Conservation (phyloP, 2,113 vertebrate genomes). For the Petrocephalus zakoni region DNA sequence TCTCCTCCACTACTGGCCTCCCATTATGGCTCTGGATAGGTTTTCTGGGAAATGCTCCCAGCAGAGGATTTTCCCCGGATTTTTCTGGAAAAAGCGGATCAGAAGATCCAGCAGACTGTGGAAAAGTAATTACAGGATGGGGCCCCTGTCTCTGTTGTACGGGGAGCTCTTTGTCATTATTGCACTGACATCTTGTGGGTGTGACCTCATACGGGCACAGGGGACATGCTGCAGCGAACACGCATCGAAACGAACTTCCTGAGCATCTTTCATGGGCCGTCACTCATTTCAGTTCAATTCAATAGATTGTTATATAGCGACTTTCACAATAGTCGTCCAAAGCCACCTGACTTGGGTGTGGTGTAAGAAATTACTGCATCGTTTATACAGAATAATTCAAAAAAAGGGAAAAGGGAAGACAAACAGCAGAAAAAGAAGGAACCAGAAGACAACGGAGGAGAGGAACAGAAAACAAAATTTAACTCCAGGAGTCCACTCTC, state of each 20-base stretch:
- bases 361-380: not conserved
- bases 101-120: not conserved
- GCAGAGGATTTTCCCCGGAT: not conserved
- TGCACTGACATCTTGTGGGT: not conserved
- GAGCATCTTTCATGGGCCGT: not conserved
- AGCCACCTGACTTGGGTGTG: not conserved
- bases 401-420: not conserved
- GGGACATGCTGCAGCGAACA: not conserved
- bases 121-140: not conserved
- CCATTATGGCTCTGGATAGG: not conserved
- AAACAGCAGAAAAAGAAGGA: not conserved
- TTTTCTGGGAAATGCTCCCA: slow-evolving; percentile 5
- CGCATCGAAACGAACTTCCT: not conserved
- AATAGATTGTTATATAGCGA: not conserved
- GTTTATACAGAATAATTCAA: not conserved
- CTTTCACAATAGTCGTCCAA: not conserved
- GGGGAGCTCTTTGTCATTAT: not conserved
- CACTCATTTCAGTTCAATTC: not conserved
- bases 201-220: not conserved
- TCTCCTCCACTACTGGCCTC: not conserved
- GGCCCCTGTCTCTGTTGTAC: not conserved
- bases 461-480: not conserved
- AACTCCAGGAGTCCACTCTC: too few species aligned
- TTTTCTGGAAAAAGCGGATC: not conserved
- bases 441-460: not conserved